Evolutionary conservation across 1,140 invertebrate genomes (phyloP), one percentile per base, ranked within the genome.

Genomic region (Carposina sasakii): DNA sequence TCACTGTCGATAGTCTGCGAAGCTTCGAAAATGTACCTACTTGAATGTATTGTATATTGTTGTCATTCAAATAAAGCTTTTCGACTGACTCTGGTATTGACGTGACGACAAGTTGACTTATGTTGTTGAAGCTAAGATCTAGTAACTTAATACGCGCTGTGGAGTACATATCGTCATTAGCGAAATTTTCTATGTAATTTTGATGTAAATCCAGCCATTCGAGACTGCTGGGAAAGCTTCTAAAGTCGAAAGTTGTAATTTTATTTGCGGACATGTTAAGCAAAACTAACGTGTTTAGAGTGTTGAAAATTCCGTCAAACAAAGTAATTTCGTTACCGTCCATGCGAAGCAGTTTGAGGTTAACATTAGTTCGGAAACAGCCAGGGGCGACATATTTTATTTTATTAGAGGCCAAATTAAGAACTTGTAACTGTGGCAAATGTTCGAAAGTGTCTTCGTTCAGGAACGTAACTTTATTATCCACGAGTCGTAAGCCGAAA

Each of bases 41-140:
- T 49, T 90, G 88, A 5, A 95, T 90, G 43, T 84, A 87, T 23
- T 86, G 76, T 58, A 94, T 92, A 40, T 87, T 86, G 76, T 95
- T 94, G 76, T 94, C 89, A 67, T 94, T 93, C 37, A 94, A 82
- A 63, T 91, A 89, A 48, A 94, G 76, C 31, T 90, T 91, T 71
- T 93, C 91, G 1, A 94, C 88, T 31, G 89, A 91, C 63, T 91
- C 88, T 0, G 93, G 93, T 60, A 94, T 86, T 1, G 89, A 90
- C 24, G 87, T 86, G 5, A 90, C 89, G 13, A 87, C 88, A 20
- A 95, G 82, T 65, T 90, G 87, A 44, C 85, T 88, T 60, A 95
- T 88, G 28, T 88, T 86, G 76, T 94, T 95, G 69, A 88, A 89
- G 79, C 91, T 93, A 30, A 89, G 89, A 71, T 94, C 93, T 36